phyloP scores from a whole-genome alignment of 2,797 vertebrate genomes.

The Sebastes hubbsi region DNA sequence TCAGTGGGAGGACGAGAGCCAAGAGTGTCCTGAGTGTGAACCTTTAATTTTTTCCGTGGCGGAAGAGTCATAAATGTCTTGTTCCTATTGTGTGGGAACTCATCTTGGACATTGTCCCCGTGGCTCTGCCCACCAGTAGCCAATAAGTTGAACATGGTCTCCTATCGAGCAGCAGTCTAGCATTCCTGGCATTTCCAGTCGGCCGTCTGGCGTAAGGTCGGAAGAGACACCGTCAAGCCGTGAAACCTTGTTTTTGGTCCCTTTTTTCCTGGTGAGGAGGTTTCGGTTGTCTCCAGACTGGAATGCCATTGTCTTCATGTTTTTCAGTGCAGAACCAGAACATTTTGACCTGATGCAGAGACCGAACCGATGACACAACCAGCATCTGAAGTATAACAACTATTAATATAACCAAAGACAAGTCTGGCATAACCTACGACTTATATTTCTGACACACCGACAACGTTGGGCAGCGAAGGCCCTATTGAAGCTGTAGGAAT shows the following conservation, averaged over 20 bases:
- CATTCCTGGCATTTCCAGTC: constrained; percentile 88
- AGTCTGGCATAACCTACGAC: fast-evolving
- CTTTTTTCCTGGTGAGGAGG: constrained; percentile 65
- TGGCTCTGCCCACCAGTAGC: constrained; percentile 79
- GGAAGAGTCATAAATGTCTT: constrained; percentile 85
- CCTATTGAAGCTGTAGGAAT: too few relatives aligned
- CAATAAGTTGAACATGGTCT: constrained; percentile 88
- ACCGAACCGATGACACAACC: background rate
- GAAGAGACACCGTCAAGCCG: constrained; percentile 71
- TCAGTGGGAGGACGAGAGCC: constrained; percentile 63
- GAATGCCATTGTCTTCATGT: constrained; percentile 80
- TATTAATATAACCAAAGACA: background rate
- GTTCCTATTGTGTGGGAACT: constrained; percentile 87
- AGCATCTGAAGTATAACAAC: background rate
- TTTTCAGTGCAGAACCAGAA: constrained; percentile 28
- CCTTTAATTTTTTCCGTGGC: constrained; percentile 67
- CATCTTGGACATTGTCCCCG: constrained; percentile 82
- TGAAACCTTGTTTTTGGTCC: constrained; percentile 71
- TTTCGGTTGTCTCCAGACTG: constrained; percentile 67
- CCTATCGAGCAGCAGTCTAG: constrained; percentile 86
- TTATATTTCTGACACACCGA: background rate
- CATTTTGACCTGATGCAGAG: constrained; percentile 3
- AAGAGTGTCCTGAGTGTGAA: constrained; percentile 67
- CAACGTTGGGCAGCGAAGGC: fast-evolving
- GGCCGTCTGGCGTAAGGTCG: constrained; percentile 77